phyloP scores from a whole-genome alignment of 2,888 invertebrate genomes.

The Apoda limacodes region DNA sequence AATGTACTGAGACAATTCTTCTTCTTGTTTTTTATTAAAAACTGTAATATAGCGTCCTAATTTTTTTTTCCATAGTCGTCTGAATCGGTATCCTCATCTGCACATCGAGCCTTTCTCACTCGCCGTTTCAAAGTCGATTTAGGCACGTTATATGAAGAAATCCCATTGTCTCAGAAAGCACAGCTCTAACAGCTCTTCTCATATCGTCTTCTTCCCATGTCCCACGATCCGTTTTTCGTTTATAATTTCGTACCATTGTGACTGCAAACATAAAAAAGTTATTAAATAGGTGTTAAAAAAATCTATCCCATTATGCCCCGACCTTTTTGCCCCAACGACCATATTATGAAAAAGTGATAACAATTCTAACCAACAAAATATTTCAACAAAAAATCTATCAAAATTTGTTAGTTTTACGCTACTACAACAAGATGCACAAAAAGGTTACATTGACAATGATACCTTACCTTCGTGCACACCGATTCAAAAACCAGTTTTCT shows the following conservation, averaged over 20 bases:
- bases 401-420: conserved; percentile 10
- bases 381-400: conserved; percentile 8
- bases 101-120: conserved; percentile 9
- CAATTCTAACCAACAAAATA: conserved; percentile 9
- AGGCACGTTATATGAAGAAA: conserved; percentile 11
- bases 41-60: conserved; percentile 13
- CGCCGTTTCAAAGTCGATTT: conserved; percentile 12
- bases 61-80: conserved; percentile 8
- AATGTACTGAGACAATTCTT: conserved; percentile 9
- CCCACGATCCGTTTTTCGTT: conserved; percentile 10
- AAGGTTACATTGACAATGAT: conserved; percentile 3
- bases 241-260: conserved; percentile 10
- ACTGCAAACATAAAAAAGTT: conserved; percentile 1
- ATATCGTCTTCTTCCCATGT: conserved; percentile 12
- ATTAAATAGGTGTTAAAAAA: not conserved
- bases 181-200: conserved; percentile 10
- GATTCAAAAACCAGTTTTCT: conserved; percentile 7
- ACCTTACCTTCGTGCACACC: conserved; percentile 4
- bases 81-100: conserved; percentile 12
- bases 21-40: conserved; percentile 11
- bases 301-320: not conserved
- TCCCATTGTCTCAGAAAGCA: conserved; percentile 9
- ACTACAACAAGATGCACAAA: too few species aligned
- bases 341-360: conserved; percentile 6
- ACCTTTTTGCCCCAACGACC: conserved; percentile 8